Evolutionary conservation across 1,140 invertebrate species (phyloP).

Genomic region (Bradynema listronoti): DNA sequence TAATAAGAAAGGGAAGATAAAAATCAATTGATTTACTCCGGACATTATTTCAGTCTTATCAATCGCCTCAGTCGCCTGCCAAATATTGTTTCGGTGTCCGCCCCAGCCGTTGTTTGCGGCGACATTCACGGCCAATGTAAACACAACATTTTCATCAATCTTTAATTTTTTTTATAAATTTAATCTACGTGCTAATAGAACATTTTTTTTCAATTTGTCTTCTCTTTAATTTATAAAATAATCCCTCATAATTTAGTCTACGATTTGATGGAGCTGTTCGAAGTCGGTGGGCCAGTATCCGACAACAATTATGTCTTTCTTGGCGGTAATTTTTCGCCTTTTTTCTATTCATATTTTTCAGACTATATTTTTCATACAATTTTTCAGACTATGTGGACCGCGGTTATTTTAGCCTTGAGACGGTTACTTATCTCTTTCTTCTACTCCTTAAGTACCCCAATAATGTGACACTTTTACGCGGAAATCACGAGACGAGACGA

Average conservation of each 20-base stretch:
- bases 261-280: conserved; percentile 97
- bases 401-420: conserved; percentile 86
- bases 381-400: conserved; percentile 82
- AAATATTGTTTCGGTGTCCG: conserved; percentile 43
- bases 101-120: conserved; percentile 54
- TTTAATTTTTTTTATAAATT: not conserved
- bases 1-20: not conserved
- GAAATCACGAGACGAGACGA: conserved; percentile 92
- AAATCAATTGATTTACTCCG: not conserved
- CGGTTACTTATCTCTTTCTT: conserved; percentile 87
- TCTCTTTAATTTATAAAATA: not conserved
- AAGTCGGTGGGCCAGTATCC: conserved; percentile 82
- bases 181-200: not conserved
- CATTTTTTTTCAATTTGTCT: not conserved
- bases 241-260: conserved; percentile 78
- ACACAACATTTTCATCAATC: not conserved
- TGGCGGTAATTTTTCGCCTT: conserved; percentile 30
- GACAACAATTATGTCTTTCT: conserved; percentile 46
- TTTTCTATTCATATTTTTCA: conserved; percentile 1
- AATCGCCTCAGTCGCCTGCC: conserved; percentile 29
- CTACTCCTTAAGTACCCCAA: conserved; percentile 97
- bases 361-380: conserved; percentile 11
- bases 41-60: conserved; percentile 32
- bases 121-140: conserved; percentile 48
- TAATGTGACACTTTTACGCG: conserved; percentile 88